Evolutionary conservation across 2,888 invertebrate species (phyloP).

Genomic region (Ryuthela nishihirai): DNA sequence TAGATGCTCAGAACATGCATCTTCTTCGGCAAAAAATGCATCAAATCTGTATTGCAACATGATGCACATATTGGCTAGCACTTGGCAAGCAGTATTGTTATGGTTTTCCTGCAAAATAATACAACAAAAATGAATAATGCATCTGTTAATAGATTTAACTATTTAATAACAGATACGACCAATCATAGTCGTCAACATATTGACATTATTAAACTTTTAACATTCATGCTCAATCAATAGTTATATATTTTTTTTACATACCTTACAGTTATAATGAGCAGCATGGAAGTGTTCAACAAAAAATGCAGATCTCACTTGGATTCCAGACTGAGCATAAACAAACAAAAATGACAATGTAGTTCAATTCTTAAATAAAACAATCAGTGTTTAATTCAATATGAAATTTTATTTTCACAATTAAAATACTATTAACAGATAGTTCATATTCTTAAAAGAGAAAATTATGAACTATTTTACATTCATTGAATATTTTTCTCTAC

Average conservation of each 20-base stretch:
- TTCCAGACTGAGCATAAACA: too few species aligned
- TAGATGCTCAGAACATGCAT: conserved; percentile 30
- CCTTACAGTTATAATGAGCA: conserved; percentile 23
- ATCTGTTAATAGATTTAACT: not conserved
- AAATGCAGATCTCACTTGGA: conserved; percentile 21
- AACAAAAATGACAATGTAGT: too few species aligned
- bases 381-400: too few species aligned
- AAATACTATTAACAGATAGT: too few species aligned
- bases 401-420: too few species aligned
- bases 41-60: conserved; percentile 53
- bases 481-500: too few species aligned
- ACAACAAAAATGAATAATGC: not conserved
- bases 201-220: not conserved
- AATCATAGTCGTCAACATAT: not conserved
- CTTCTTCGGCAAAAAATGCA: conserved; percentile 39
- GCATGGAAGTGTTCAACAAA: conserved; percentile 23
- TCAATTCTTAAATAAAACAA: too few species aligned
- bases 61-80: conserved; percentile 65
- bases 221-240: too few species aligned
- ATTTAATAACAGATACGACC: not conserved
- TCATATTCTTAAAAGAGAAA: too few species aligned
- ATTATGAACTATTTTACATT: too few species aligned
- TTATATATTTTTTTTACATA: not conserved
- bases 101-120: conserved; percentile 36
- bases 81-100: conserved; percentile 61